A percentile compares a stretch with the other conserved stretches of the same genome.
Conservation (phyloP, 2,113 vertebrate genomes). For the Dicaeum eximium region DNA sequence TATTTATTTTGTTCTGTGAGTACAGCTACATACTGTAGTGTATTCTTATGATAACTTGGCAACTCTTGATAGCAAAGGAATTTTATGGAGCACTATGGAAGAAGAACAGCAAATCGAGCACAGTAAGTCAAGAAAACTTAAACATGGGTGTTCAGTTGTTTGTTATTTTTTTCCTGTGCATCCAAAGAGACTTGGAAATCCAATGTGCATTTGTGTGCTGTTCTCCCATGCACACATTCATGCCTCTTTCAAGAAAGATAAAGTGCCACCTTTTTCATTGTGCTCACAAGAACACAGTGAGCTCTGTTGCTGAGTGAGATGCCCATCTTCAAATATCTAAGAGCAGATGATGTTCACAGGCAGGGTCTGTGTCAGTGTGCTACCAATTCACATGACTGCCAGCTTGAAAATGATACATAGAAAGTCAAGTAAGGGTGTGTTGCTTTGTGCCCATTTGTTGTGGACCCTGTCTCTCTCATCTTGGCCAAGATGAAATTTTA, state of each 20-base stretch:
- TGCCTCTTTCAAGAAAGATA: background rate
- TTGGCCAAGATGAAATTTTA: background rate
- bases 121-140: background rate
- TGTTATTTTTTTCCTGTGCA: rapidly evolving
- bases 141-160: background rate
- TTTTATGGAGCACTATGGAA: background rate
- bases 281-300: background rate
- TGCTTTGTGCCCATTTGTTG: background rate
- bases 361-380: background rate
- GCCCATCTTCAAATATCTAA: background rate
- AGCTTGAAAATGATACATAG: background rate
- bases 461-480: background rate
- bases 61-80: background rate
- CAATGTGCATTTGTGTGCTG: background rate
- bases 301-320: background rate
- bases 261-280: background rate
- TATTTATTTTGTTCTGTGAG: background rate
- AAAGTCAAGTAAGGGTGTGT: background rate
- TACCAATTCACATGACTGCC: background rate
- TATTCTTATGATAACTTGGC: background rate
- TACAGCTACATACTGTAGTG: background rate
- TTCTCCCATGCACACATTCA: background rate
- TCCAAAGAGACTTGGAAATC: background rate
- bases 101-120: background rate
- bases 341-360: background rate